Percentiles rank a stretch among this genome's conserved stretches.
Conservation (phyloP, 2,113 vertebrate genomes). For the Anolis carolinensis region DNA sequence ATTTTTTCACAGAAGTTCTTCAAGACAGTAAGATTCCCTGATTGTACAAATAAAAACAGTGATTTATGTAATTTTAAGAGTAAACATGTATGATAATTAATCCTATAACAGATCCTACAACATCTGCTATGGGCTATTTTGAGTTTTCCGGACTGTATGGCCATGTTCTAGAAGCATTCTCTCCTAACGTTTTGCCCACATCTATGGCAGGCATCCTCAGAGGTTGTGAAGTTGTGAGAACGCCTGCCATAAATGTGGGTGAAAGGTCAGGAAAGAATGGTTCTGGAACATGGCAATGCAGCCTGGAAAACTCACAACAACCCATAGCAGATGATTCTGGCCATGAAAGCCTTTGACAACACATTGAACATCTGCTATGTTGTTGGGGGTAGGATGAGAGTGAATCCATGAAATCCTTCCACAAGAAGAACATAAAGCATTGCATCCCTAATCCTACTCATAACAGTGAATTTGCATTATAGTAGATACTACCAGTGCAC, state of each 20-base stretch:
- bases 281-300: too few species aligned
- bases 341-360: too few species aligned
- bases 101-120: not conserved
- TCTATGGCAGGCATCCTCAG: too few species aligned
- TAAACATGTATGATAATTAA: not conserved
- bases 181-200: too few species aligned
- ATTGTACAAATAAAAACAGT: not conserved
- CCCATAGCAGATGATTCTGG: too few species aligned
- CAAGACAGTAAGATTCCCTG: not conserved
- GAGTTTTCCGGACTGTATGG: too few species aligned
- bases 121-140: not conserved
- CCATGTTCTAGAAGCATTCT: too few species aligned
- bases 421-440: not conserved
- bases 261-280: too few species aligned
- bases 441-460: too few species aligned
- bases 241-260: too few species aligned
- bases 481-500: not conserved
- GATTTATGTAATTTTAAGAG: not conserved
- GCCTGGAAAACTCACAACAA: too few species aligned
- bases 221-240: too few species aligned
- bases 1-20: not conserved
- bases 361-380: not conserved
- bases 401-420: not conserved
- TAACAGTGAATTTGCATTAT: not conserved
- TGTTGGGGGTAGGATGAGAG: not conserved